Conservation (phyloP, 2,113 vertebrate genomes). For the Ifrita kowaldi region DNA sequence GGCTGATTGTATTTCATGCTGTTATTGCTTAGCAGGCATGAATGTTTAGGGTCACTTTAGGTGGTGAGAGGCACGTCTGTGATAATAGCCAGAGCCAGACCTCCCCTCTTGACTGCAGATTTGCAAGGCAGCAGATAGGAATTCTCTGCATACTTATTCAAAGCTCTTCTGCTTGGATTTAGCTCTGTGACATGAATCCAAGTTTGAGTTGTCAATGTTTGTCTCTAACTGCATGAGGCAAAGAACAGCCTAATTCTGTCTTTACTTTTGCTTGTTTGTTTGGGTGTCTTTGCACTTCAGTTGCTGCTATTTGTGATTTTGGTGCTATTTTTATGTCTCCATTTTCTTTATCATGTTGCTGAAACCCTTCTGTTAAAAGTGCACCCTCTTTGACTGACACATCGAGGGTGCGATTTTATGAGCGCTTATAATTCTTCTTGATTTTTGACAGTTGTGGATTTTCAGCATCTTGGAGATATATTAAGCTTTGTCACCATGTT, state of each 20-base stretch:
- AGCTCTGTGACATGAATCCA: constrained; percentile 2
- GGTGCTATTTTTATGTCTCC: not conserved
- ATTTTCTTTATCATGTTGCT: not conserved
- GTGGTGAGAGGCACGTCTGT: not conserved
- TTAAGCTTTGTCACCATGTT: not conserved
- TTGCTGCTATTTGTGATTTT: not conserved
- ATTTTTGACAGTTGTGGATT: not conserved
- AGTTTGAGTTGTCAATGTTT: not conserved
- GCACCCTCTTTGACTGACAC: not conserved
- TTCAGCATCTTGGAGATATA: not conserved
- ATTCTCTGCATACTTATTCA: constrained; percentile 36
- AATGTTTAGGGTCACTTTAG: constrained; percentile 13
- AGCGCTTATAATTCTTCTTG: not conserved
- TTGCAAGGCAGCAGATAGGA: constrained; percentile 25
- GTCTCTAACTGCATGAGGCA: not conserved
- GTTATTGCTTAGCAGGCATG: not conserved
- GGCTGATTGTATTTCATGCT: not conserved
- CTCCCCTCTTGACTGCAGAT: constrained; percentile 23
- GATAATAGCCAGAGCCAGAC: constrained; percentile 19
- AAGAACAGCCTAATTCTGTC: constrained; percentile 19
- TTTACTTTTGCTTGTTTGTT: constrained; percentile 3
- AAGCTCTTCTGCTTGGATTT: constrained; percentile 29
- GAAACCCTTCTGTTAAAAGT: not conserved
- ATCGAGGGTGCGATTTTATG: not conserved
- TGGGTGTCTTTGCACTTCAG: not conserved